These are phyloP conservation scores for Halictus rubicundus DNA, from an alignment of 1,140 invertebrate genomes.

Conservation along the genomic window DNA sequence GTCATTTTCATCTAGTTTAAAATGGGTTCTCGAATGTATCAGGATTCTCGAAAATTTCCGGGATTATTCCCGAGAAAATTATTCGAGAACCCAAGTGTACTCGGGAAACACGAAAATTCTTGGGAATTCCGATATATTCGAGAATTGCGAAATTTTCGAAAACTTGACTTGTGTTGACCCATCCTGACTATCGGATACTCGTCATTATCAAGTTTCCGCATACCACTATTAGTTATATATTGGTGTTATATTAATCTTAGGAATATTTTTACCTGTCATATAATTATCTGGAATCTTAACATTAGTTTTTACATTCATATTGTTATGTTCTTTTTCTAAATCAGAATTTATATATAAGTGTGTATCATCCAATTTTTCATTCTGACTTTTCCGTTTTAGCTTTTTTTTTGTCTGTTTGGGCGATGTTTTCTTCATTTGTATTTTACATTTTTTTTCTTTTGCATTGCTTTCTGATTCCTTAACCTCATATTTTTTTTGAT, in stretches of 20 bases:
- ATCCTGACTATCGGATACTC: no score
- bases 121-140: no score
- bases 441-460: slow-evolving; percentile 69
- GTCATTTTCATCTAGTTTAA: no score
- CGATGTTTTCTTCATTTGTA: slow-evolving; percentile 60
- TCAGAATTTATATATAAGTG: slow-evolving; percentile 60
- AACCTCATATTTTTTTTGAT: slow-evolving; percentile 49
- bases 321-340: slow-evolving; percentile 62
- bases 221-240: slow-evolving; percentile 12
- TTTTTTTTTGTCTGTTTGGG: slow-evolving; percentile 68
- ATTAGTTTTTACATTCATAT: slow-evolving; percentile 58
- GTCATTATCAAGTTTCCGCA: no score
- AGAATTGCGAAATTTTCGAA: no score
- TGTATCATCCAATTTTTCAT: slow-evolving; percentile 65
- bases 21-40: no score
- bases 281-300: slow-evolving; percentile 78
- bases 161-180: no score
- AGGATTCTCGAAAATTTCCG: no score
- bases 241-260: no score
- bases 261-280: slow-evolving; percentile 71
- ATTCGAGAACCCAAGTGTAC: no score
- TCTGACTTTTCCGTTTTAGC: slow-evolving; percentile 67
- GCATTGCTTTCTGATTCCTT: slow-evolving; percentile 37
- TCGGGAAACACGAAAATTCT: no score
- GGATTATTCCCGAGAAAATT: no score